These are phyloP conservation scores for Dendrolimus houi DNA, from an alignment of 2,888 invertebrate species.

Conservation along the genomic window DNA sequence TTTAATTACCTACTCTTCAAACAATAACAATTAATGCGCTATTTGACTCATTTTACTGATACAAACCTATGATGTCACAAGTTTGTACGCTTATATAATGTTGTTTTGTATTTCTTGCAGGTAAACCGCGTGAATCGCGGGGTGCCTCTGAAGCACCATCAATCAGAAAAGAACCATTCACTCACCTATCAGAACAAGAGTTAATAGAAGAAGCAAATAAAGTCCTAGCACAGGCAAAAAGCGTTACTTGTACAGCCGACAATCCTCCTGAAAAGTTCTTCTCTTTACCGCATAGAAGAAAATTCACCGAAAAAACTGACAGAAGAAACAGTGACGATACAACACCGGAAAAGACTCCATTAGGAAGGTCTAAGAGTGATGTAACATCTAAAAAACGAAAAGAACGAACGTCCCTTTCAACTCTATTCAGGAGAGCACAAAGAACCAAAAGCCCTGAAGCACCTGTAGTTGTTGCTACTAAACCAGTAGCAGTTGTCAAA, in stretches of 20 bases:
- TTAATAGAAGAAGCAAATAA: slow-evolving; percentile 86
- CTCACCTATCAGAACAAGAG: slow-evolving; percentile 82
- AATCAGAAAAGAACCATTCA: slow-evolving; percentile 75
- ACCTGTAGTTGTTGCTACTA: slow-evolving; percentile 64
- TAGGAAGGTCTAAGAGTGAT: slow-evolving; percentile 77
- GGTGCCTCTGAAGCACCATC: slow-evolving; percentile 41
- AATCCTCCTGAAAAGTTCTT: slow-evolving; percentile 79
- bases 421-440: slow-evolving; percentile 79
- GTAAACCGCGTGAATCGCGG: slow-evolving; percentile 65
- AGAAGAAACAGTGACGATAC: slow-evolving; percentile 75
- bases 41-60: too few relatives aligned
- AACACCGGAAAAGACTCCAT: slow-evolving; percentile 45
- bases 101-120: slow-evolving; percentile 35
- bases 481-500: slow-evolving; percentile 59
- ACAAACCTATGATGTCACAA: too few relatives aligned
- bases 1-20: too few relatives aligned
- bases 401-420: slow-evolving; percentile 80
- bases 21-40: too few relatives aligned
- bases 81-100: background rate
- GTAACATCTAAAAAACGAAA: slow-evolving; percentile 60
- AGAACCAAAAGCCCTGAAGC: slow-evolving; percentile 66
- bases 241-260: slow-evolving; percentile 80
- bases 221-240: slow-evolving; percentile 84
- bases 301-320: slow-evolving; percentile 58
- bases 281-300: slow-evolving; percentile 80